Conservation (phyloP, 2,888 invertebrate genomes). For the Oligia latruncula region DNA sequence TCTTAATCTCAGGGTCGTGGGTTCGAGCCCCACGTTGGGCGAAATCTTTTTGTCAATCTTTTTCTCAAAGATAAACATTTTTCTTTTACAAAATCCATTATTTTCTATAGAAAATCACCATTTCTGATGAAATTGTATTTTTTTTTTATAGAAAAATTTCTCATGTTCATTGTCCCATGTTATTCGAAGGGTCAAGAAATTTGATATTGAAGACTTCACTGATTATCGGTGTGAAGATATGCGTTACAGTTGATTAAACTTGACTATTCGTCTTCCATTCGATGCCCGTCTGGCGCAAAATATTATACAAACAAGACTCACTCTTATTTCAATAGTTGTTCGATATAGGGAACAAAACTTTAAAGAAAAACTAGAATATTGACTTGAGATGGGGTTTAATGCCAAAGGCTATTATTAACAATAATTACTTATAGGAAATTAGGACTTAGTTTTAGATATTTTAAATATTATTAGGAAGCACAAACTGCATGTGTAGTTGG, state of each 20-base stretch:
- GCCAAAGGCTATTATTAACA: too few relatives aligned
- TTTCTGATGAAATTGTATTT: not conserved
- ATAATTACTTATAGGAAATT: too few relatives aligned
- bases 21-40: slow-evolving; percentile 91
- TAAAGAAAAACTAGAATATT: too few relatives aligned
- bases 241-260: slow-evolving; percentile 30
- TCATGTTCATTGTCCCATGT: slow-evolving; percentile 45
- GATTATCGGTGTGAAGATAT: slow-evolving; percentile 26
- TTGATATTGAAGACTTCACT: slow-evolving; percentile 28
- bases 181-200: slow-evolving; percentile 28
- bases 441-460: too few relatives aligned
- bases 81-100: rapidly evolving
- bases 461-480: too few relatives aligned
- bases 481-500: too few relatives aligned
- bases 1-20: slow-evolving; percentile 91
- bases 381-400: too few relatives aligned
- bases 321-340: not conserved
- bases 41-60: slow-evolving; percentile 71
- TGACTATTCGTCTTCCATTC: not conserved
- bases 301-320: not conserved
- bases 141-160: not conserved
- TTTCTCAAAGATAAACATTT: rapidly evolving
- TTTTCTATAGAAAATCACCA: not conserved
- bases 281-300: not conserved
- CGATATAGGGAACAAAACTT: too few relatives aligned